Evolutionary conservation across 2,888 invertebrate species (phyloP).

Genomic region (Druceiella hillmani): DNA sequence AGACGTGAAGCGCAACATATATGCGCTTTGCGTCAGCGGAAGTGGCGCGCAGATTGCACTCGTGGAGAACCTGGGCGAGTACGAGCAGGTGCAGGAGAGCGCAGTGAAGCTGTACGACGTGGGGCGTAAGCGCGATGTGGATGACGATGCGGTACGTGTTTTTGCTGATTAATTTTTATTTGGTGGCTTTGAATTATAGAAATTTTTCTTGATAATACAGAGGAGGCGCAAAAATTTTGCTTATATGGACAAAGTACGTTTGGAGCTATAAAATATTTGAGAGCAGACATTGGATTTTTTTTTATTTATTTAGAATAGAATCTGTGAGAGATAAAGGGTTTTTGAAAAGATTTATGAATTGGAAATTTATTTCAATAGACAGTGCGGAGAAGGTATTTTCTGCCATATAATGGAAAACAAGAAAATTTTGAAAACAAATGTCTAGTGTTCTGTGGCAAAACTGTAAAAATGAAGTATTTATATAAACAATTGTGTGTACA

Average conservation of each 20-base stretch:
- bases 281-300: too few relatives aligned
- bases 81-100: constrained; percentile 81
- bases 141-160: constrained; percentile 74
- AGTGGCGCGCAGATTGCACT: constrained; percentile 84
- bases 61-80: constrained; percentile 84
- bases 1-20: constrained; percentile 87
- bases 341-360: too few relatives aligned
- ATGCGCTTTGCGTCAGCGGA: constrained; percentile 76
- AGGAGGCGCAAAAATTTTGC: background rate
- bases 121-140: constrained; percentile 79
- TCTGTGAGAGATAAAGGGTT: too few relatives aligned
- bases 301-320: too few relatives aligned
- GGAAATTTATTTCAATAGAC: too few relatives aligned
- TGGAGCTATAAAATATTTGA: too few relatives aligned
- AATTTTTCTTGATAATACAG: background rate
- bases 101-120: constrained; percentile 90
- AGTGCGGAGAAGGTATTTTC: too few relatives aligned
- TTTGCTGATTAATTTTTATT: background rate
- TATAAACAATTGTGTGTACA: too few relatives aligned
- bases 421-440: too few relatives aligned
- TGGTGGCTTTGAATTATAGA: background rate
- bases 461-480: too few relatives aligned
- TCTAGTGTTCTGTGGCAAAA: too few relatives aligned
- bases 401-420: too few relatives aligned
- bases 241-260: background rate